Evolutionary conservation across 2,888 invertebrate species (phyloP).

Genomic region (Craniophora ligustri): DNA sequence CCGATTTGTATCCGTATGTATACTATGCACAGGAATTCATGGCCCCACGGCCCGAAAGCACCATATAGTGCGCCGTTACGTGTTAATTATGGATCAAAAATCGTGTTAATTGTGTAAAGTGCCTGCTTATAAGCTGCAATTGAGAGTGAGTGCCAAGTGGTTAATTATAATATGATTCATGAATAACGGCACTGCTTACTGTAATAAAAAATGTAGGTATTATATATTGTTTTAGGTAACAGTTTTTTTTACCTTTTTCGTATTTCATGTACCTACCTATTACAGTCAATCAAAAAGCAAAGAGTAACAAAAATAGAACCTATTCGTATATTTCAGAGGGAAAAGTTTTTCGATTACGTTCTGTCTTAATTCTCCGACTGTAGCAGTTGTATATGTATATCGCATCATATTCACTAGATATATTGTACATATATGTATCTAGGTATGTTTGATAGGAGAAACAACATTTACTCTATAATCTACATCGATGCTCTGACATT

Average conservation of each 20-base stretch:
- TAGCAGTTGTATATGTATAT: too few relatives aligned
- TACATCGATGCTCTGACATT: constrained; percentile 19
- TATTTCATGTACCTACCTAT: too few relatives aligned
- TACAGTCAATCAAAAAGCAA: too few relatives aligned
- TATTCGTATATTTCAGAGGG: too few relatives aligned
- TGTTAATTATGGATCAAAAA: constrained; percentile 66
- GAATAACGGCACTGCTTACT: constrained; percentile 23
- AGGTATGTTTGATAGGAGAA: not conserved
- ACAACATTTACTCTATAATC: constrained; percentile 13
- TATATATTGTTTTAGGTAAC: too few relatives aligned
- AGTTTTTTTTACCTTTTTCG: too few relatives aligned
- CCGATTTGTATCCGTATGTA: constrained; percentile 78
- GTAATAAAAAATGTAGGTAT: too few relatives aligned
- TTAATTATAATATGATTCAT: constrained; percentile 34
- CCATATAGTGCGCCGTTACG: constrained; percentile 56
- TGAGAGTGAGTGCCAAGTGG: constrained; percentile 35
- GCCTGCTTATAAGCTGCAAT: constrained; percentile 35
- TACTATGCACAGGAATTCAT: constrained; percentile 59
- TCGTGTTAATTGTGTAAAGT: constrained; percentile 50
- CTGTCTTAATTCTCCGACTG: not conserved
- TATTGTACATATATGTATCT: too few relatives aligned
- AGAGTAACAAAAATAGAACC: too few relatives aligned
- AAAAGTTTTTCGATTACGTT: too few relatives aligned
- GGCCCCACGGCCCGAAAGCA: constrained; percentile 60
- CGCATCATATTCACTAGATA: constrained; percentile 2